Conservation (phyloP, 2,888 invertebrate species). For the Tipula confusa region DNA sequence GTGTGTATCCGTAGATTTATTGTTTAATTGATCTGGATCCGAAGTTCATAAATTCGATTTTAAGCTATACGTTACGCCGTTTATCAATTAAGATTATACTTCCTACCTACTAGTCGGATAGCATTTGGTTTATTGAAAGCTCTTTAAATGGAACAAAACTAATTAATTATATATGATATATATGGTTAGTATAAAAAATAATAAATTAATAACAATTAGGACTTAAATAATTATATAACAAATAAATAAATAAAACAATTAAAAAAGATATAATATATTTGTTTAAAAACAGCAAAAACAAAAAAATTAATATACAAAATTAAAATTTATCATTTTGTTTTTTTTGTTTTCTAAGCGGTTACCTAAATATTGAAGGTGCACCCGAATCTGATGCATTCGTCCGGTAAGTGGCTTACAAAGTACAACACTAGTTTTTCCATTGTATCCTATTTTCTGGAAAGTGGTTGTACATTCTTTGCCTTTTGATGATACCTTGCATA, state of each 20-base stretch:
- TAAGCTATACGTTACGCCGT: too few relatives aligned
- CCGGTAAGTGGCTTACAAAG: constrained; percentile 93
- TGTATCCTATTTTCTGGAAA: constrained; percentile 85
- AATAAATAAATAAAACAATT: too few relatives aligned
- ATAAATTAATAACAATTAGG: not conserved
- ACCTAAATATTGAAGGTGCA: constrained; percentile 97
- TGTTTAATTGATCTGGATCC: too few relatives aligned
- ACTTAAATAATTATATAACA: not conserved
- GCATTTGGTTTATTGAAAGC: not conserved
- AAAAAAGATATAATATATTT: too few relatives aligned
- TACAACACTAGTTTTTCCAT: constrained; percentile 87
- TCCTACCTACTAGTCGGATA: too few relatives aligned
- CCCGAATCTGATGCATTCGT: constrained; percentile 97
- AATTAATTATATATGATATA: not conserved
- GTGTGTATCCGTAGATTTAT: too few relatives aligned
- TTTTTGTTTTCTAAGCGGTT: constrained; percentile 39
- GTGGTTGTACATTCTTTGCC: constrained; percentile 91
- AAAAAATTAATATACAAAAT: not conserved
- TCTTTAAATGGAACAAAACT: not conserved
- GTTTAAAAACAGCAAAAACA: constrained; percentile 27
- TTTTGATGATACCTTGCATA: constrained; percentile 87
- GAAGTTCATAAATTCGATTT: too few relatives aligned
- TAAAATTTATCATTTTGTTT: not conserved
- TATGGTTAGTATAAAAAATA: not conserved
- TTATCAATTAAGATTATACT: too few relatives aligned